These are phyloP conservation scores for Lepilemur ruficaudatus DNA, from an alignment of 2,797 vertebrate species.

Conservation along the genomic window DNA sequence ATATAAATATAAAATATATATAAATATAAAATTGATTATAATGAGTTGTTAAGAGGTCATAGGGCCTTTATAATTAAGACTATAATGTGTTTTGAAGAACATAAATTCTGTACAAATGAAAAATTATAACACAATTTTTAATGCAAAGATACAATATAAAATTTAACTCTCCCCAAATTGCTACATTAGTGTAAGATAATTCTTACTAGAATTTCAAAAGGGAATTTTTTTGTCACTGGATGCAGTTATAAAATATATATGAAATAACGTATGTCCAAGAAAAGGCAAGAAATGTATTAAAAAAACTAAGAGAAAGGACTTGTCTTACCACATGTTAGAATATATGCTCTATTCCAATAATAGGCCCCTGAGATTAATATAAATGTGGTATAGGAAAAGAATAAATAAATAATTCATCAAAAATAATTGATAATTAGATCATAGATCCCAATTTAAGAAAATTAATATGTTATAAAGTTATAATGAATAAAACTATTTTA, in stretches of 20 bases:
- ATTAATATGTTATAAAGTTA: neutral
- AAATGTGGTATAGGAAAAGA: neutral
- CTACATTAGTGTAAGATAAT: neutral
- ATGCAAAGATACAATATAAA: neutral
- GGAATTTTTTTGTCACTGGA: neutral
- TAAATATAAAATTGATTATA: neutral
- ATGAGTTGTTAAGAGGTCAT: neutral
- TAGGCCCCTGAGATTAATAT: neutral
- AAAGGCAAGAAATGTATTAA: neutral
- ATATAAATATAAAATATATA: neutral
- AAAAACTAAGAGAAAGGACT: neutral
- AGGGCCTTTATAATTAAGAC: neutral
- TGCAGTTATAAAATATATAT: neutral
- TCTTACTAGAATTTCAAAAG: neutral
- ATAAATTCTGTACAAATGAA: neutral
- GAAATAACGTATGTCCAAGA: neutral
- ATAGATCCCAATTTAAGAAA: neutral
- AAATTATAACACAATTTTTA: neutral
- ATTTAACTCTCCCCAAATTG: neutral
- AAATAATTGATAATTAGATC: neutral
- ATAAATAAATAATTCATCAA: neutral
- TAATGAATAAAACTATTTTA: neutral
- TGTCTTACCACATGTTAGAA: neutral
- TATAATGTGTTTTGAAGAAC: neutral
- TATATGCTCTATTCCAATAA: neutral